Evolutionary conservation across 2,113 vertebrate species (phyloP).

Genomic region (Hippolais icterina): DNA sequence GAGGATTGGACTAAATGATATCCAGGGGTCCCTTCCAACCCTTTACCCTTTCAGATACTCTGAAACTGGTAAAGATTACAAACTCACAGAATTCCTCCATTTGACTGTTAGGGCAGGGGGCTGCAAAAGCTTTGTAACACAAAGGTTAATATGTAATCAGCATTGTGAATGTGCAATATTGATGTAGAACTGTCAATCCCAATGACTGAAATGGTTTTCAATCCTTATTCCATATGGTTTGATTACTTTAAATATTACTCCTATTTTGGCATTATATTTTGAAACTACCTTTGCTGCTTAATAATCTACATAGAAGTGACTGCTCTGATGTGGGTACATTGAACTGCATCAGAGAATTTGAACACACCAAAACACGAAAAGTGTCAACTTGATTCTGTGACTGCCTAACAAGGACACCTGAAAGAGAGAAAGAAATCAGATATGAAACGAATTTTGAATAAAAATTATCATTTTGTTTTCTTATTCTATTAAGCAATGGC

Average conservation of each 20-base stretch:
- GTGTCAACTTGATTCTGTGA: neutral
- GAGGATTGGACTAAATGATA: neutral
- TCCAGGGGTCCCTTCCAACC: neutral
- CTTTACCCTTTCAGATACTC: neutral
- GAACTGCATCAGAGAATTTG: neutral
- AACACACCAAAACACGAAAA: rapidly evolving
- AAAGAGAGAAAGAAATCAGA: neutral
- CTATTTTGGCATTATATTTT: neutral
- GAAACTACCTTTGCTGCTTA: neutral
- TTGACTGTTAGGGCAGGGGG: neutral
- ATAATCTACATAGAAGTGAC: neutral
- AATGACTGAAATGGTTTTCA: neutral
- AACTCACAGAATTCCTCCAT: neutral
- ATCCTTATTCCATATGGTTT: neutral
- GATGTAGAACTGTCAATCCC: neutral
- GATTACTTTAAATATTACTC: neutral
- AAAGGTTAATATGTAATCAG: neutral
- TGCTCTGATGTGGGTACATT: neutral
- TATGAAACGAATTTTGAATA: neutral
- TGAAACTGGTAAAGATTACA: neutral
- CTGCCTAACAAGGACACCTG: neutral
- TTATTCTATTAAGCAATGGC: neutral
- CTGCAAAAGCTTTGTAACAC: neutral
- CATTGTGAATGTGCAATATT: neutral
- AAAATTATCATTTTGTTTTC: neutral